These are phyloP conservation scores for Sciurus carolinensis DNA, from an alignment of 2,797 vertebrate species.

Conservation along the genomic window DNA sequence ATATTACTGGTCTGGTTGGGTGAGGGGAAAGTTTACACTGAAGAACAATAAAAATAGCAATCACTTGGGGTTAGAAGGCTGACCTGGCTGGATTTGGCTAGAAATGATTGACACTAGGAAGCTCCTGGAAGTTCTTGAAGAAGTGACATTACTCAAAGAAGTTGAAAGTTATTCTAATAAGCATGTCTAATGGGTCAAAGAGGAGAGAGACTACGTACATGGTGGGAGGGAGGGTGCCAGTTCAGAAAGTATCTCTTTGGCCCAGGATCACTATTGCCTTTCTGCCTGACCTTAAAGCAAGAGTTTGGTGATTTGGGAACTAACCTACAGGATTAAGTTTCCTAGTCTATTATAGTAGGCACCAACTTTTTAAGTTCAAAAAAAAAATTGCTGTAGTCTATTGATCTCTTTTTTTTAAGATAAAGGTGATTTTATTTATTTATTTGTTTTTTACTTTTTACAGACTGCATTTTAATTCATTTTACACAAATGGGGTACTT, in stretches of 20 bases:
- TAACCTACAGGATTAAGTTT: slow-evolving; percentile 49
- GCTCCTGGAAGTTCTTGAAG: slow-evolving; percentile 41
- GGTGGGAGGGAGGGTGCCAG: too few relatives aligned
- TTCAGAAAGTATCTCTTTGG: not conserved
- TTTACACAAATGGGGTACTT: too few relatives aligned
- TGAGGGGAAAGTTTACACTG: not conserved
- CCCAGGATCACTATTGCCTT: not conserved
- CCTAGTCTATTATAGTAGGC: not conserved
- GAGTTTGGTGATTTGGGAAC: not conserved
- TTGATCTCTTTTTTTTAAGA: not conserved
- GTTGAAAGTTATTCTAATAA: not conserved
- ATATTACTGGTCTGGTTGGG: not conserved
- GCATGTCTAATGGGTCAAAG: not conserved
- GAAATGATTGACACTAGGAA: not conserved
- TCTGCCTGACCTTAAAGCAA: not conserved
- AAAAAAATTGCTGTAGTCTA: not conserved
- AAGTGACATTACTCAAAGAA: not conserved
- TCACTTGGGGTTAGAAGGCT: not conserved
- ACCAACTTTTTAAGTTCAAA: slow-evolving; percentile 54
- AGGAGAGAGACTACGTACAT: not conserved
- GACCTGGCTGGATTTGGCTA: not conserved
- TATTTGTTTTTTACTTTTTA: too few relatives aligned
- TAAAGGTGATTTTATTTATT: too few relatives aligned
- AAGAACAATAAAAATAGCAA: not conserved
- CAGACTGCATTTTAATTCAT: too few relatives aligned